Evolutionary conservation across 2,113 vertebrate species (phyloP).

Genomic region (Muscicapa adusta): DNA sequence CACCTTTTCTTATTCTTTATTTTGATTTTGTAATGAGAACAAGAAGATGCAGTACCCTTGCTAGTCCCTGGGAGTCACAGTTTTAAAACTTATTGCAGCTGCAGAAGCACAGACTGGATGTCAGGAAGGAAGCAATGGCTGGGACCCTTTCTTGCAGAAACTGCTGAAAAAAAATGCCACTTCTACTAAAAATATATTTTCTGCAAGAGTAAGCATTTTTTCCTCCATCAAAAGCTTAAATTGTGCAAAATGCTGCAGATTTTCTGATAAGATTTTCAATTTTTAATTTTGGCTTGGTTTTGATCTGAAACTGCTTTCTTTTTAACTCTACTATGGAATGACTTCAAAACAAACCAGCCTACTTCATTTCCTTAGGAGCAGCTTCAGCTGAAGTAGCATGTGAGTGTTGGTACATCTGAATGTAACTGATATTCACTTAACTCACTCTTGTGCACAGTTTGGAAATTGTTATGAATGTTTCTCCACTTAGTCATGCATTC

Average conservation of each 20-base stretch:
- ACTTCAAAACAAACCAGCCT: neutral
- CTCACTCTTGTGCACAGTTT: neutral
- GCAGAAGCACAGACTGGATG: neutral
- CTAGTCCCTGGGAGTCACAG: conserved; percentile 54
- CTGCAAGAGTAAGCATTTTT: neutral
- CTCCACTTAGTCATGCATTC: neutral
- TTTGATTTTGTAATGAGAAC: neutral
- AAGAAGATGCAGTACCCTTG: conserved; percentile 35
- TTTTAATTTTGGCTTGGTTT: conserved; percentile 22
- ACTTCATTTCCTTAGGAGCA: neutral
- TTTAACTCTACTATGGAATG: neutral
- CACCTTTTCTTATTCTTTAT: neutral
- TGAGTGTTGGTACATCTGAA: neutral
- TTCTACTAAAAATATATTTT: neutral
- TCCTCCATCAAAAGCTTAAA: neutral
- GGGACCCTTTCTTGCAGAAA: neutral
- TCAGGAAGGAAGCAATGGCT: neutral
- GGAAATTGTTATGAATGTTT: neutral
- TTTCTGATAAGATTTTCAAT: neutral
- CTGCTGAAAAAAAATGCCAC: neutral
- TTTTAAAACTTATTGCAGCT: conserved; percentile 52
- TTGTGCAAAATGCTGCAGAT: neutral
- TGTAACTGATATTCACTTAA: neutral
- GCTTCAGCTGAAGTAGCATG: neutral
- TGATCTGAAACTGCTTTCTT: neutral